These are phyloP conservation scores for Pogonomyrmex barbatus DNA, from an alignment of 1,140 invertebrate genomes.

Conservation along the genomic window DNA sequence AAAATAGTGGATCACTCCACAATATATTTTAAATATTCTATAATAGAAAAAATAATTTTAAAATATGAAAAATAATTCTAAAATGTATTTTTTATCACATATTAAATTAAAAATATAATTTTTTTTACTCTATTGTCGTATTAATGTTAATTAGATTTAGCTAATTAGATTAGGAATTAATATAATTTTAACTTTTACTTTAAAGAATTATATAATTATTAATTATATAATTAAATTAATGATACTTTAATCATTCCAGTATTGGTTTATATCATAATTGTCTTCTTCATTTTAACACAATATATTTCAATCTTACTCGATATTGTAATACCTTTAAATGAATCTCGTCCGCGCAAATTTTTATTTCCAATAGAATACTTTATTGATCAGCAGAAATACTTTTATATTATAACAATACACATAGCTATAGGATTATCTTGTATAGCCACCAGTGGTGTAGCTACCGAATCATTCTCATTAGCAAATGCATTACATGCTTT, in stretches of 20 bases:
- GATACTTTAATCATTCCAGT: slow-evolving; percentile 15
- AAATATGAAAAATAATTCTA: neutral
- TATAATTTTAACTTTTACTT: no score
- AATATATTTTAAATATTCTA: no score
- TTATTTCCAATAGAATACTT: slow-evolving; percentile 58
- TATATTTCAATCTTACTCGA: neutral
- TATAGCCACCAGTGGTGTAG: slow-evolving; percentile 43
- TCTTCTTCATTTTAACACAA: neutral
- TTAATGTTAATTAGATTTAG: no score
- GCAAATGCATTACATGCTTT: slow-evolving; percentile 23
- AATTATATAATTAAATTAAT: slow-evolving; percentile 10
- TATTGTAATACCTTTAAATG: slow-evolving; percentile 35
- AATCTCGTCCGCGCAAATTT: slow-evolving; percentile 32
- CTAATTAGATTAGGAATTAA: no score
- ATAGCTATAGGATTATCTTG: slow-evolving; percentile 36
- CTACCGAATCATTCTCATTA: slow-evolving; percentile 45
- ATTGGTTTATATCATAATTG: neutral
- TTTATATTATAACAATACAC: slow-evolving; percentile 55
- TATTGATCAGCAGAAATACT: slow-evolving; percentile 68
- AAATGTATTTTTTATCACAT: neutral
- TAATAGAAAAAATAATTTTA: no score
- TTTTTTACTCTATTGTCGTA: no score
- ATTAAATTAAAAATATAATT: no score
- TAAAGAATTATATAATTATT: no score
- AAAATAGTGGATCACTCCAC: neutral